Base-by-base conservation (phyloP, 1,140 invertebrate genomes). In the Diorhabda carinulata region DNA sequence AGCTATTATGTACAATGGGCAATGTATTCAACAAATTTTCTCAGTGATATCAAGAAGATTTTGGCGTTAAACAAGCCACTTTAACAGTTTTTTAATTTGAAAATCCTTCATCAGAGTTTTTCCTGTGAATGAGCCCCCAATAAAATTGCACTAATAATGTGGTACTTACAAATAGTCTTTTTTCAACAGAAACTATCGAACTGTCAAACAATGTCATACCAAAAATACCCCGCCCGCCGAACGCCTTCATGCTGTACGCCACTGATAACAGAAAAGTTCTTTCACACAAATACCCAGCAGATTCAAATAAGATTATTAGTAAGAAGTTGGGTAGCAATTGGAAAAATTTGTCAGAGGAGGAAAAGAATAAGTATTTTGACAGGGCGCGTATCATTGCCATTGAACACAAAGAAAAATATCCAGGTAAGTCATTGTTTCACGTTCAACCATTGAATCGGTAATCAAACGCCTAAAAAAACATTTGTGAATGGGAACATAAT, bases 181-280 rank as follows among this genome's bases (percentile, higher is more conserved):
- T 25, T 25, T 25, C 25, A 25, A 25, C 25, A 25, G 25, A 25
- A 25, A 25, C 25, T 25, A 25, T 25, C 1, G 25, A 25, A 25
- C 25, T 25, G 25, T n/a, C 47, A 52, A 4, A 52, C 47, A n/a
- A 52, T 64, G 7, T 59, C 10, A 60, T 57, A 4, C 65, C 65
- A 61, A 86, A 85, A 78, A 88, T 89, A 9, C 86, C 85, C 2
- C 78, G 88, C 10, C 88, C 88, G 5, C 86, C 86, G 3, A 89
- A 89, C 77, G 87, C 88, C 0, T 89, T 89, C 69, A 88, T 89
- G 87, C 72, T 89, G 0, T 89, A 87, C 69, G 87, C 87, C n/a
- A 87, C 88, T 74, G 84, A 87, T 52, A 86, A 86, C 80, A 73
- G 88, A 7, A 87, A 86, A 72, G 83, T 83, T 72, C 76, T 89